These are phyloP conservation scores for Lepidothrix coronata DNA, from an alignment of 2,113 vertebrate genomes.

Conservation along the genomic window DNA sequence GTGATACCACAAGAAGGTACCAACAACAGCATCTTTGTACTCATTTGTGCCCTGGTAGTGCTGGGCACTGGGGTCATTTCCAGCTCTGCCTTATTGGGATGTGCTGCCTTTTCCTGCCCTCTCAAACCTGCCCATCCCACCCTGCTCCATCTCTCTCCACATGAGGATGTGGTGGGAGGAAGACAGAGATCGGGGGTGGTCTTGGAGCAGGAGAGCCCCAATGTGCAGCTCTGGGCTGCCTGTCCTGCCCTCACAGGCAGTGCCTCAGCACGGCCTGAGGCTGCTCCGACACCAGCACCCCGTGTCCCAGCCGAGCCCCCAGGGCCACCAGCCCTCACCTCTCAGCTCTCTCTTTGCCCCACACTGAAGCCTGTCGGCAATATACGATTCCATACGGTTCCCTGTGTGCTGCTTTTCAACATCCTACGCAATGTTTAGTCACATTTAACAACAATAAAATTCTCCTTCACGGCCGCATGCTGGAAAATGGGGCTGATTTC, in stretches of 20 bases:
- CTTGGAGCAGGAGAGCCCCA: rapidly evolving
- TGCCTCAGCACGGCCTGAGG: neutral
- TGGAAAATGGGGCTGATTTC: constrained; percentile 53
- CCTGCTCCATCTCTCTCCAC: neutral
- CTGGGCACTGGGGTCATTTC: neutral
- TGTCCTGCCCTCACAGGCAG: neutral
- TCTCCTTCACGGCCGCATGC: constrained; percentile 16
- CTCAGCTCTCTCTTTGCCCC: rapidly evolving
- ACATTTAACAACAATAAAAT: constrained; percentile 62
- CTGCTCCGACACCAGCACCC: neutral
- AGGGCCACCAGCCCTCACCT: neutral
- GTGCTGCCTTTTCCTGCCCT: neutral
- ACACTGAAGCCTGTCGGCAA: neutral
- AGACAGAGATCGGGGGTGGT: neutral
- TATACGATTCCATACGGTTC: neutral
- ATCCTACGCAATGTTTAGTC: constrained; percentile 50
- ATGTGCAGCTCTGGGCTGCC: neutral
- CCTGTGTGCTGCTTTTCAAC: constrained; percentile 2
- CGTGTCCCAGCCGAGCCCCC: rapidly evolving
- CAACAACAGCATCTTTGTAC: neutral
- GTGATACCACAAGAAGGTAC: rapidly evolving
- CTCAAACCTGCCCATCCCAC: neutral
- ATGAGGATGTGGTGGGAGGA: rapidly evolving
- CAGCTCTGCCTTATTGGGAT: neutral
- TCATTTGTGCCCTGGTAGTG: neutral